These are phyloP conservation scores for Myotis findleyi DNA, from an alignment of 2,797 vertebrate genomes.

Conservation along the genomic window DNA sequence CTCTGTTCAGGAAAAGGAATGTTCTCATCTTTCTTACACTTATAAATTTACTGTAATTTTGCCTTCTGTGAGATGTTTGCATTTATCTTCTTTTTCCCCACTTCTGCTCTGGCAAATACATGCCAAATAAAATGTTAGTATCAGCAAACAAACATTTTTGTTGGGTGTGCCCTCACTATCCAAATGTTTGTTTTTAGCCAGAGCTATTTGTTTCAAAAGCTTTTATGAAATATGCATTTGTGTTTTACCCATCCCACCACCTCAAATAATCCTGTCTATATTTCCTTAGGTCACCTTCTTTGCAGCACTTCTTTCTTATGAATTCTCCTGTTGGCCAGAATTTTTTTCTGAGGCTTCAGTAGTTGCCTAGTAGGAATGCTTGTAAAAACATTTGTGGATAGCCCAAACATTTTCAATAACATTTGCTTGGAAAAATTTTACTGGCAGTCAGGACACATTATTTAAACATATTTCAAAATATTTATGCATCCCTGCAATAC, in stretches of 20 bases:
- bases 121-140: conserved; percentile 72
- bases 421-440: conserved; percentile 83
- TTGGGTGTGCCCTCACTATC: conserved; percentile 63
- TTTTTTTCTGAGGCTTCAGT: conserved; percentile 71
- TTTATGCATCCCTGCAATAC: conserved; percentile 78
- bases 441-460: conserved; percentile 79
- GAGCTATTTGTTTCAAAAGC: conserved; percentile 71
- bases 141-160: conserved; percentile 78
- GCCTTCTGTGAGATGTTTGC: conserved; percentile 67
- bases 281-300: conserved; percentile 71
- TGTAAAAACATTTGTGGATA: conserved; percentile 81
- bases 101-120: conserved; percentile 57
- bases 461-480: conserved; percentile 85
- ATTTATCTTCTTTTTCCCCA: conserved; percentile 73
- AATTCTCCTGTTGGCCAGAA: conserved; percentile 61
- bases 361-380: conserved; percentile 79
- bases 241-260: conserved; percentile 54
- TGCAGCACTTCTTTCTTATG: conserved; percentile 66
- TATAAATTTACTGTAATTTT: conserved; percentile 67
- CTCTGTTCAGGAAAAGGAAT: conserved; percentile 65
- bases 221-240: conserved; percentile 71
- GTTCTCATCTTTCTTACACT: conserved; percentile 54
- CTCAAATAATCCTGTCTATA: conserved; percentile 60
- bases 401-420: conserved; percentile 82
- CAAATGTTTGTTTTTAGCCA: conserved; percentile 70